These are phyloP conservation scores for Lepus townsendii DNA, from an alignment of 2,797 vertebrate species.

Conservation along the genomic window DNA sequence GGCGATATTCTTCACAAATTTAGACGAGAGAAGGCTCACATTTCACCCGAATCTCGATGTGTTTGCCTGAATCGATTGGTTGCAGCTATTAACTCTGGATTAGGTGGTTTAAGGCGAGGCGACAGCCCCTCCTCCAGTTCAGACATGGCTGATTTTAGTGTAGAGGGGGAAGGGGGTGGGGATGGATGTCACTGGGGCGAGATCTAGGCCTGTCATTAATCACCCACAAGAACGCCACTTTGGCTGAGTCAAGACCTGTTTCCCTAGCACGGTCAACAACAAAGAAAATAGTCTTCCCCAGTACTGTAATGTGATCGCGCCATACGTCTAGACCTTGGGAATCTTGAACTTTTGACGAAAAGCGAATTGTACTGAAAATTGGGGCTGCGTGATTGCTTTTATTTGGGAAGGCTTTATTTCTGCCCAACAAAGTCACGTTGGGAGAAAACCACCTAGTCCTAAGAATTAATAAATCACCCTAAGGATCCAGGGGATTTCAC, in stretches of 20 bases:
- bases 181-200: slow-evolving; percentile 77
- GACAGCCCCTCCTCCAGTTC: slow-evolving; percentile 69
- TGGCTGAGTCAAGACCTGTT: slow-evolving; percentile 83
- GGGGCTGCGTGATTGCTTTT: slow-evolving; percentile 18
- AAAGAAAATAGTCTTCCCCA: slow-evolving; percentile 82
- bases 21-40: not conserved
- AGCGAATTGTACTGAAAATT: slow-evolving; percentile 40
- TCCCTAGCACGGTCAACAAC: slow-evolving; percentile 84
- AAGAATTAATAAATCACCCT: slow-evolving; percentile 41
- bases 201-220: slow-evolving; percentile 88
- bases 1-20: slow-evolving; percentile 36
- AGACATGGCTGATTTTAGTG: slow-evolving; percentile 60
- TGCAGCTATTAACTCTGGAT: slow-evolving; percentile 80
- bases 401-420: slow-evolving; percentile 55
- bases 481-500: slow-evolving; percentile 32
- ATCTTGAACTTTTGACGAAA: slow-evolving; percentile 67
- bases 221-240: slow-evolving; percentile 85
- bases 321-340: slow-evolving; percentile 14
- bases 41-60: not conserved
- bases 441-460: slow-evolving; percentile 53
- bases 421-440: not conserved
- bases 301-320: slow-evolving; percentile 53
- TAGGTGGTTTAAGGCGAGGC: slow-evolving; percentile 70
- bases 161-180: slow-evolving; percentile 60
- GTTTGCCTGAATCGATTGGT: slow-evolving; percentile 37